Conservation (phyloP, 2,113 vertebrate species). For the Dolichotis patagonum region DNA sequence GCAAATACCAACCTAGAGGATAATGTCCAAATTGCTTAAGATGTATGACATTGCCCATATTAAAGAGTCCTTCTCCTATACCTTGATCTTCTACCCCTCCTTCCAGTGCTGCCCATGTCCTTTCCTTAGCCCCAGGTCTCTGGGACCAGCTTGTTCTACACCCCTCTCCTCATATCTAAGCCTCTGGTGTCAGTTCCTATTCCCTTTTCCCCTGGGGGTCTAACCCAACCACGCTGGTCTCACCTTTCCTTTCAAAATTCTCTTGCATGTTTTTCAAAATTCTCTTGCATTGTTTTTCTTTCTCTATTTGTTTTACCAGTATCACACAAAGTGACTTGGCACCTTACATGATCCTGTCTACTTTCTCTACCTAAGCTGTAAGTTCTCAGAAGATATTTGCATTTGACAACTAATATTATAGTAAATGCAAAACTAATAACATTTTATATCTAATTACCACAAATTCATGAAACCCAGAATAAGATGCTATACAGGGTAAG, state of each 20-base stretch:
- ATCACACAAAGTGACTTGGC: background rate
- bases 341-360: background rate
- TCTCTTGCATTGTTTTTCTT: background rate
- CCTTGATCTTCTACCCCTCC: background rate
- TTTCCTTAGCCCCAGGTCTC: background rate
- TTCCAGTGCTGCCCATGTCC: background rate
- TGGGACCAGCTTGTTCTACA: background rate
- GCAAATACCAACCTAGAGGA: background rate
- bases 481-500: background rate
- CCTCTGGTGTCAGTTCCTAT: background rate
- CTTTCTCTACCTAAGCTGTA: background rate
- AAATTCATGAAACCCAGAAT: background rate
- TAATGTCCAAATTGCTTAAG: background rate
- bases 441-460: background rate
- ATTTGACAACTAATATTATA: conserved; percentile 2
- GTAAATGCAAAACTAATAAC: background rate
- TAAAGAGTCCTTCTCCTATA: background rate
- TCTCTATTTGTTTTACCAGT: background rate
- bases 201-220: background rate
- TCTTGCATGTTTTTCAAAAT: background rate
- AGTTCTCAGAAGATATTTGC: background rate
- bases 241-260: background rate
- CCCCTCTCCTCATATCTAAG: background rate
- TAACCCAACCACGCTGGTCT: background rate
- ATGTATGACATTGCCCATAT: accelerated